Evolutionary conservation across 2,797 vertebrate species (phyloP).

Genomic region (Garrulus glandarius): DNA sequence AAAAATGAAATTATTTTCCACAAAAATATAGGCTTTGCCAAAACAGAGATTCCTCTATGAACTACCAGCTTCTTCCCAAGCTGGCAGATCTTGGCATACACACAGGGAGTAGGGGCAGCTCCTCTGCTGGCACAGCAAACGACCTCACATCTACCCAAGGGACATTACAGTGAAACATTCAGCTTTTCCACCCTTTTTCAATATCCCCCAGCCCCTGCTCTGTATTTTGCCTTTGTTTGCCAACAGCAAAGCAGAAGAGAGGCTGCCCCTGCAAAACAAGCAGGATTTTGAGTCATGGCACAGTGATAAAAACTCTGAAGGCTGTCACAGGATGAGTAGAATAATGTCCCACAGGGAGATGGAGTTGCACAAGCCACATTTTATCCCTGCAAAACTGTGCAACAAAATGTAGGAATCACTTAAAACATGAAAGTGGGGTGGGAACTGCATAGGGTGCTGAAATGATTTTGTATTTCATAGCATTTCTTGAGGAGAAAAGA

Average conservation of each 20-base stretch:
- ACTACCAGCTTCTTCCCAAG: background rate
- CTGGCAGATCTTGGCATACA: background rate
- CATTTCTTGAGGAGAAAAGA: background rate
- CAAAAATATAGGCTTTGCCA: background rate
- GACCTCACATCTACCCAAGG: background rate
- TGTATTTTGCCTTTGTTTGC: background rate
- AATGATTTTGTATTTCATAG: background rate
- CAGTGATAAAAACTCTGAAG: background rate
- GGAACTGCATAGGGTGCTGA: background rate
- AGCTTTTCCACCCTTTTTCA: background rate
- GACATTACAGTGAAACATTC: background rate
- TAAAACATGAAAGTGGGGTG: background rate
- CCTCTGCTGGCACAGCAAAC: background rate
- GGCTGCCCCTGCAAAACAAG: background rate
- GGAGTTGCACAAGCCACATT: background rate
- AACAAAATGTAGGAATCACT: background rate
- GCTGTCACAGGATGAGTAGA: background rate
- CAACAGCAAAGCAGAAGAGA: background rate
- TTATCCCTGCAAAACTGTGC: background rate
- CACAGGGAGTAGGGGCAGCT: background rate
- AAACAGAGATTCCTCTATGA: background rate
- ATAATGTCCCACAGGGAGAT: background rate
- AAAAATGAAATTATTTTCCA: background rate
- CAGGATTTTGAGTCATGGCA: background rate
- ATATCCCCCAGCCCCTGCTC: background rate